phyloP scores from a whole-genome alignment of 37 sponge, comb jelly and placozoan genomes.

The Chondrosia reniformis region DNA sequence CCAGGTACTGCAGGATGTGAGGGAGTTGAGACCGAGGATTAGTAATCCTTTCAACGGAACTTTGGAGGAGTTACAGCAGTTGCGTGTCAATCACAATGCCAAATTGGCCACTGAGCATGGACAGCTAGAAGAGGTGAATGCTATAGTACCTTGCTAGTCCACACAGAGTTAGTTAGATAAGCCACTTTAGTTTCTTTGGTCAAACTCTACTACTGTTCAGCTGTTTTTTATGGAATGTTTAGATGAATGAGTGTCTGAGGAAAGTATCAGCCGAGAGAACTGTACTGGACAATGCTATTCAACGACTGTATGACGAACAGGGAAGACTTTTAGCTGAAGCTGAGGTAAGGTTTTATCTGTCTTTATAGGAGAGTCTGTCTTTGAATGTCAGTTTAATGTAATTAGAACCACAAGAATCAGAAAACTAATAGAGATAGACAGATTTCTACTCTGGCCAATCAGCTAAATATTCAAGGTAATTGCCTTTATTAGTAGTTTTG shows the following conservation, averaged over 20 bases:
- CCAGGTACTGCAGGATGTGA: constrained; percentile 40
- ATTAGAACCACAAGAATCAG: constrained; percentile 25
- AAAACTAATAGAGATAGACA: not conserved
- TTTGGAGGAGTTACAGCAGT: constrained; percentile 34
- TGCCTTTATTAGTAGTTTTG: too few relatives aligned
- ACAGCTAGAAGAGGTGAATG: constrained; percentile 31
- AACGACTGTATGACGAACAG: not conserved
- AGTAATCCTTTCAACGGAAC: constrained; percentile 22
- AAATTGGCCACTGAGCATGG: constrained; percentile 37
- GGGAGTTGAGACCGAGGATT: constrained; percentile 39
- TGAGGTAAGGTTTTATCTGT: not conserved
- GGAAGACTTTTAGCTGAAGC: not conserved
- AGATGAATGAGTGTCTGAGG: not conserved
- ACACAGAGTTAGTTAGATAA: not conserved
- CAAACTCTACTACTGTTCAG: not conserved
- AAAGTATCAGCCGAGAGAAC: not conserved
- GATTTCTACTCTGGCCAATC: not conserved
- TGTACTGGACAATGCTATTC: not conserved
- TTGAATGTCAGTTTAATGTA: not conserved
- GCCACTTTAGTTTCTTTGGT: not conserved
- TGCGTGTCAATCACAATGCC: constrained; percentile 23
- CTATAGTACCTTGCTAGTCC: not conserved
- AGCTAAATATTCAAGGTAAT: not conserved
- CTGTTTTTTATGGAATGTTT: not conserved
- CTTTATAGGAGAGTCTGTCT: not conserved